A percentile compares a stretch with the other conserved stretches of the same genome.
These are phyloP conservation scores for Poeciliopsis paucimaculata DNA, from an alignment of 2,797 vertebrate genomes.

Conservation along the genomic window DNA sequence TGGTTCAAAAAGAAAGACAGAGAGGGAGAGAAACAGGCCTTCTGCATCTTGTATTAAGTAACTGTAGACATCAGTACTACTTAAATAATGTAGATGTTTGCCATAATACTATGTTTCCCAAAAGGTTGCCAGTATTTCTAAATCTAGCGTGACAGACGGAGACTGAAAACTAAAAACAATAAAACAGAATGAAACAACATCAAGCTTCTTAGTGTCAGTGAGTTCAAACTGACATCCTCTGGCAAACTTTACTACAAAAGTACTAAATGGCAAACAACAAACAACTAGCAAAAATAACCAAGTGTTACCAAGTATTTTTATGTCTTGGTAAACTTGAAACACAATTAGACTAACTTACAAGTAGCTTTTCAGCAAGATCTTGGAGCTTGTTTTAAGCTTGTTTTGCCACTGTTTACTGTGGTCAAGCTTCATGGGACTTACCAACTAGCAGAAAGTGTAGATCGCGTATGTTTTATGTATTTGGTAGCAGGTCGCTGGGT, in stretches of 20 bases:
- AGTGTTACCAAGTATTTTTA: too few species aligned
- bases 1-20: not conserved
- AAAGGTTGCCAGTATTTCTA: not conserved
- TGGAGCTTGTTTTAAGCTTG: too few species aligned
- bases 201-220: not conserved
- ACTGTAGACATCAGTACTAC: not conserved
- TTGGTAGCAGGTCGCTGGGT: conserved; percentile 64
- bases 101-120: not conserved
- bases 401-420: conserved; percentile 17
- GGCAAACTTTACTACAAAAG: not conserved
- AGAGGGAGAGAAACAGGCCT: not conserved
- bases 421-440: conserved; percentile 7
- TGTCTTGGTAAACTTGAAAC: too few species aligned
- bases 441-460: conserved; percentile 31
- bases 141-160: not conserved
- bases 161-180: not conserved
- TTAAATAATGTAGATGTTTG: not conserved
- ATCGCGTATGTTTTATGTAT: conserved; percentile 46
- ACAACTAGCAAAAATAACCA: not conserved
- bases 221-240: not conserved
- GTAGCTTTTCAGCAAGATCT: too few species aligned
- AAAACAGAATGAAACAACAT: not conserved
- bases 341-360: too few species aligned
- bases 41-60: not conserved
- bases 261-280: not conserved